Conservation (phyloP, 2,797 vertebrate species). For the Apodemus agrarius region DNA sequence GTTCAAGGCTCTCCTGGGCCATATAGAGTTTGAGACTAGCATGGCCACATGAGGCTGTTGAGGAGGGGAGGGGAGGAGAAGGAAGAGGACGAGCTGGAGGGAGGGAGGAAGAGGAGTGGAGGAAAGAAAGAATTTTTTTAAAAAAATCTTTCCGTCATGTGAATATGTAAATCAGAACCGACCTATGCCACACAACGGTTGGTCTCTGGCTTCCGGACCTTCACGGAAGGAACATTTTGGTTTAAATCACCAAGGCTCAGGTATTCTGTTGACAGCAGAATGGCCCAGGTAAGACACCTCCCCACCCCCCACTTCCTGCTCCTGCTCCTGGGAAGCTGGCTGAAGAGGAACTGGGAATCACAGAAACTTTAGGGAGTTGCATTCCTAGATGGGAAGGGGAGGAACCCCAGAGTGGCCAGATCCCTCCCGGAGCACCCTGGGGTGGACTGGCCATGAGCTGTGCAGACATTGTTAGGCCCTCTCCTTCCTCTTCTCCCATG, state of each 20-base stretch:
- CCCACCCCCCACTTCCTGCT: not conserved
- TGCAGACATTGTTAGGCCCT: not conserved
- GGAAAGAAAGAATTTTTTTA: not conserved
- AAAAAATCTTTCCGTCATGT: not conserved
- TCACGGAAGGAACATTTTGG: not conserved
- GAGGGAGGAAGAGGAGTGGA: not conserved
- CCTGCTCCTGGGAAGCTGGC: not conserved
- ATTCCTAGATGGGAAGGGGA: not conserved
- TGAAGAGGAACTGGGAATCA: not conserved
- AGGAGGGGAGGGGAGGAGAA: not conserved
- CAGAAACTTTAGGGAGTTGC: fast-evolving
- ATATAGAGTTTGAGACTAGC: not conserved
- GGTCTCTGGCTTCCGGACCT: not conserved
- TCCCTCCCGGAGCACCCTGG: not conserved
- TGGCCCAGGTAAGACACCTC: not conserved
- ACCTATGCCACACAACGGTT: fast-evolving
- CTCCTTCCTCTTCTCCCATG: not conserved
- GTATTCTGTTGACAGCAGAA: not conserved
- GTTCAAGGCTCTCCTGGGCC: not conserved
- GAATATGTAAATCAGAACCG: no score
- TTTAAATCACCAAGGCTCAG: not conserved
- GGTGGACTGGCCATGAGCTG: fast-evolving
- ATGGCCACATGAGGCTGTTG: no score
- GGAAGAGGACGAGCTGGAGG: not conserved
- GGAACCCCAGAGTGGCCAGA: not conserved